Percentiles rank a stretch among this genome's conserved stretches.
phyloP scores from a whole-genome alignment of 2,888 invertebrate genomes.

The Thecophora atra region DNA sequence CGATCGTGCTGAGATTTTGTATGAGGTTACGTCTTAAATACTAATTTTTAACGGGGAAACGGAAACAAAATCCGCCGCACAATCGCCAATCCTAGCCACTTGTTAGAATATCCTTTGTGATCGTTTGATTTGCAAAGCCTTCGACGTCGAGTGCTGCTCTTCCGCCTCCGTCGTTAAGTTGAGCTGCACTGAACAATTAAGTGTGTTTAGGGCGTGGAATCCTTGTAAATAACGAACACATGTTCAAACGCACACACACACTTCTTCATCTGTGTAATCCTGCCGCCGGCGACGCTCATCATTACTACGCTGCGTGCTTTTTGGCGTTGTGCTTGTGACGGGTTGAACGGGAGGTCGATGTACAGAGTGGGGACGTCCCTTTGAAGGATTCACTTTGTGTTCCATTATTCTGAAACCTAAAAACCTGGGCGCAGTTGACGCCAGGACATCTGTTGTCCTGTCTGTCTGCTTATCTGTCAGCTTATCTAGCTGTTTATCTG shows the following conservation, averaged over 20 bases:
- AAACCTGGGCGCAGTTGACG: conserved; percentile 26
- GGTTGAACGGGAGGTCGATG: too few relatives aligned
- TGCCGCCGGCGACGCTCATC: neutral
- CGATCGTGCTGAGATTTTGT: too few relatives aligned
- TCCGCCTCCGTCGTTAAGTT: neutral
- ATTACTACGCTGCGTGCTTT: conserved; percentile 3
- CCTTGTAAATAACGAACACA: conserved; percentile 1
- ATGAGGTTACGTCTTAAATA: too few relatives aligned
- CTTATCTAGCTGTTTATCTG: neutral
- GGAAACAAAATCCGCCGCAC: too few relatives aligned
- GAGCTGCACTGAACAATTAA: conserved; percentile 37
- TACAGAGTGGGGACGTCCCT: neutral
- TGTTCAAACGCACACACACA: neutral
- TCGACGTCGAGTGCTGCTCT: too few relatives aligned
- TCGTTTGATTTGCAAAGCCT: too few relatives aligned
- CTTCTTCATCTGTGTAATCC: neutral
- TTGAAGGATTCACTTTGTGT: neutral
- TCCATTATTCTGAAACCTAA: neutral
- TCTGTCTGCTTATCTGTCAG: neutral
- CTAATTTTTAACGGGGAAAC: too few relatives aligned
- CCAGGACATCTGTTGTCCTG: neutral
- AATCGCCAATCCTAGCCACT: too few relatives aligned
- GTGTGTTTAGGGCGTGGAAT: conserved; percentile 40
- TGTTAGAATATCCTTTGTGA: conserved; percentile 5
- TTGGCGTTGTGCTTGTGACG: neutral